Evolutionary conservation across 2,797 vertebrate genomes (phyloP).

Genomic region (Notoglanidium macrostoma): DNA sequence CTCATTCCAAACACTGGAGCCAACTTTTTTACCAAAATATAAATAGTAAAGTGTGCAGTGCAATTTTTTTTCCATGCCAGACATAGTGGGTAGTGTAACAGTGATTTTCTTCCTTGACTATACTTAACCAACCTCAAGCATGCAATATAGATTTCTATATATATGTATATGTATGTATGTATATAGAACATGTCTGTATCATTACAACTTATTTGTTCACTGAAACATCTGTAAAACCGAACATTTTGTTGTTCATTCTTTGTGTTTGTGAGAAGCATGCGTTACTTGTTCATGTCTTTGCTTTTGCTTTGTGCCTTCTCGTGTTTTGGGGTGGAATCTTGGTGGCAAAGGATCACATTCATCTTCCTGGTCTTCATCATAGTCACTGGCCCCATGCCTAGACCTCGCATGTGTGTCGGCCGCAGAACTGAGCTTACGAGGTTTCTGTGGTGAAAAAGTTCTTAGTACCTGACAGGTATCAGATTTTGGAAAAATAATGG

Average conservation of each 20-base stretch:
- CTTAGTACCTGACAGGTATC: neutral
- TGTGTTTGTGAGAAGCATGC: slow-evolving; percentile 16
- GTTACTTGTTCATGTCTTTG: slow-evolving; percentile 51
- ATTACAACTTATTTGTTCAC: slow-evolving; percentile 10
- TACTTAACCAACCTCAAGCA: neutral
- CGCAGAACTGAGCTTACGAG: slow-evolving; percentile 16
- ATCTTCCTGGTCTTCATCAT: slow-evolving; percentile 47
- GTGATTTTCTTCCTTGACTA: neutral
- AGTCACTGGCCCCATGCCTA: neutral
- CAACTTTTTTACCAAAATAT: slow-evolving; percentile 34
- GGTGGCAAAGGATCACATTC: slow-evolving; percentile 20
- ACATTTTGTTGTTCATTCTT: neutral
- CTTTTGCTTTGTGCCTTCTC: slow-evolving; percentile 40
- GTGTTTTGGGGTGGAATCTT: slow-evolving; percentile 41
- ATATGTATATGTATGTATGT: neutral
- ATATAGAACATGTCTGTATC: neutral
- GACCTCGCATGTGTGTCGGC: slow-evolving; percentile 10
- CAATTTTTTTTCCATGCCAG: neutral
- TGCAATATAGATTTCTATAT: neutral
- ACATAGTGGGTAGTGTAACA: neutral
- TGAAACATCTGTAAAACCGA: neutral
- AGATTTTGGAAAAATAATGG: neutral
- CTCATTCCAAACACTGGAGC: slow-evolving; percentile 27
- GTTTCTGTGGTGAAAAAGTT: slow-evolving; percentile 32
- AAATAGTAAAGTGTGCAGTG: neutral